Base-by-base conservation (phyloP, 2,888 invertebrate species). In the Acanthosepion lycidas region DNA sequence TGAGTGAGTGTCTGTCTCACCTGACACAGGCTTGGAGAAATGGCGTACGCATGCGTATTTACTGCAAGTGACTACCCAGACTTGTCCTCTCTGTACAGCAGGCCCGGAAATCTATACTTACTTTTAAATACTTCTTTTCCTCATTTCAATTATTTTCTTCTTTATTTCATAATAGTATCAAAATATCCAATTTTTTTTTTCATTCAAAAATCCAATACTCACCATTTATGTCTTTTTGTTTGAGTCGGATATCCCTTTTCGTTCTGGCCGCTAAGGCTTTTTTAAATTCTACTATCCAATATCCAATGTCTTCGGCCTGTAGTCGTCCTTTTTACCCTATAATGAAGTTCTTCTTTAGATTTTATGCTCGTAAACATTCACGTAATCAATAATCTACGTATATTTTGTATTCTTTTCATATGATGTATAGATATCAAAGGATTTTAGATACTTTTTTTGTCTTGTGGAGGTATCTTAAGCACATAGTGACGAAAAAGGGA, bases 391-490 rank as follows among this genome's bases (percentile, higher is more conserved):
- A 78, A 78, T n/a, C n/a, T 78, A n/a, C n/a, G 78, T 78, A 78
- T 78, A 78, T 78, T 78, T 78, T 15, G 18, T 78, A 78, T n/a
- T 33, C 78, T 18, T 15, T n/a, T 78, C n/a, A 15, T 0, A 78
- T 18, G n/a, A 78, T 78, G n/a, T 12, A 33, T 78, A 78, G 12
- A n/a, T 78, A 78, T 33, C 15, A 78, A 12, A 33, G 15, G n/a
- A 78, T 78, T 78, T 78, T 78, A 78, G 78, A 78, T 78, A 78
- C 78, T 78, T 78, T 78, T n/a, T n/a, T n/a, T 78, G 78, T 78
- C 78, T 78, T 78, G 78, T 78, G 18, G 15, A 9, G n/a, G 28
- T 78, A 12, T 78, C 78, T 78, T 33, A 78, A n/a, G 28, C n/a
- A 78, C n/a, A 33, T 78, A 78, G n/a, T n/a, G n/a, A 8, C 15